These are phyloP conservation scores for Dipodomys ordii DNA, from an alignment of 2,113 vertebrate genomes.

Conservation along the genomic window DNA sequence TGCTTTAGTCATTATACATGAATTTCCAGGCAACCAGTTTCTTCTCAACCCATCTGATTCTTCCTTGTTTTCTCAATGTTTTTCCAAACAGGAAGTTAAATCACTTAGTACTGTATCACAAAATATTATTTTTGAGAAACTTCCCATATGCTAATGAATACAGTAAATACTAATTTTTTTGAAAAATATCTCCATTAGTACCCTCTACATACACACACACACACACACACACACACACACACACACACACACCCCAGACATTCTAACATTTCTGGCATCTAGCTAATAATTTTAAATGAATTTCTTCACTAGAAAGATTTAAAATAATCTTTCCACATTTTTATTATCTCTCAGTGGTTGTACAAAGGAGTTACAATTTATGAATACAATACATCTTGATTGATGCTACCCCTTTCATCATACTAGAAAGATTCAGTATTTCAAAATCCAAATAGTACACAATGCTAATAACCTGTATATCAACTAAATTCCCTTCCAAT, in stretches of 20 bases:
- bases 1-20: neutral
- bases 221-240: neutral
- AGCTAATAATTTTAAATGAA: neutral
- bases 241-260: neutral
- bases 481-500: neutral
- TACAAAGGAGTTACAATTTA: no score
- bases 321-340: no score
- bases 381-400: no score
- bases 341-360: no score
- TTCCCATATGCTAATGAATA: conserved; percentile 16
- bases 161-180: neutral
- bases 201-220: neutral
- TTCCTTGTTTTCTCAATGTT: neutral
- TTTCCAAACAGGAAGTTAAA: neutral
- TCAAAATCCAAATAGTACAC: conserved; percentile 3
- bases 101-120: neutral
- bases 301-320: neutral
- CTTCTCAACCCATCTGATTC: neutral
- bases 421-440: neutral
- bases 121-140: neutral
- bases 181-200: neutral
- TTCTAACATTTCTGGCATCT: conserved; percentile 3
- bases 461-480: neutral
- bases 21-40: neutral
- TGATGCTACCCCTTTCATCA: no score